phyloP scores from a whole-genome alignment of 2,797 vertebrate species.

The Malurus splendens region DNA sequence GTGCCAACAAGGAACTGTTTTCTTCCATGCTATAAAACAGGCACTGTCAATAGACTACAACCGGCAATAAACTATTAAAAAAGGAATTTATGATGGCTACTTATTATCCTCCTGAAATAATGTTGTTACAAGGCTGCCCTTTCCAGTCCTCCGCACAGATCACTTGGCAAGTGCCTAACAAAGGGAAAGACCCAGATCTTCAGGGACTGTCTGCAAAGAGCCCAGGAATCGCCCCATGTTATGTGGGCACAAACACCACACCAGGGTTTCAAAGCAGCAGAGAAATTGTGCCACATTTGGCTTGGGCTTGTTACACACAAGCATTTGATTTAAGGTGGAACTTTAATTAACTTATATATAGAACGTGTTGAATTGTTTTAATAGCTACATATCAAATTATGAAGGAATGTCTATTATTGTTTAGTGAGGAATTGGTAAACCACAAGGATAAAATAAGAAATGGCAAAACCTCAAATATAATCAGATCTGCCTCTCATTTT shows the following conservation, averaged over 20 bases:
- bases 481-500: not conserved
- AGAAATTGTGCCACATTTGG: not conserved
- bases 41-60: conserved; percentile 69
- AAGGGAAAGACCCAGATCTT: conserved; percentile 30
- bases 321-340: not conserved
- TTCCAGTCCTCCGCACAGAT: conserved; percentile 53
- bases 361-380: conserved; percentile 11
- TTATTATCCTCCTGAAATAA: conserved; percentile 70
- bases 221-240: not conserved
- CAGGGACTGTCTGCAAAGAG: not conserved
- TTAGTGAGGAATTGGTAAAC: not conserved
- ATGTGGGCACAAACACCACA: not conserved
- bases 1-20: conserved; percentile 57
- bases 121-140: conserved; percentile 67
- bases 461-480: not conserved
- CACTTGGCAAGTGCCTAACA: conserved; percentile 45
- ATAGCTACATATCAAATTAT: conserved; percentile 28
- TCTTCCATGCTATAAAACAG: conserved; percentile 66
- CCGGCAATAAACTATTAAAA: conserved; percentile 73
- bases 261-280: conserved; percentile 14
- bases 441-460: conserved; percentile 33
- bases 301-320: not conserved
- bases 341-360: not conserved
- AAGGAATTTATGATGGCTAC: conserved; percentile 74
- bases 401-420: conserved; percentile 11